Conservation (phyloP, 2,888 invertebrate species). For the Anodontia alba region DNA sequence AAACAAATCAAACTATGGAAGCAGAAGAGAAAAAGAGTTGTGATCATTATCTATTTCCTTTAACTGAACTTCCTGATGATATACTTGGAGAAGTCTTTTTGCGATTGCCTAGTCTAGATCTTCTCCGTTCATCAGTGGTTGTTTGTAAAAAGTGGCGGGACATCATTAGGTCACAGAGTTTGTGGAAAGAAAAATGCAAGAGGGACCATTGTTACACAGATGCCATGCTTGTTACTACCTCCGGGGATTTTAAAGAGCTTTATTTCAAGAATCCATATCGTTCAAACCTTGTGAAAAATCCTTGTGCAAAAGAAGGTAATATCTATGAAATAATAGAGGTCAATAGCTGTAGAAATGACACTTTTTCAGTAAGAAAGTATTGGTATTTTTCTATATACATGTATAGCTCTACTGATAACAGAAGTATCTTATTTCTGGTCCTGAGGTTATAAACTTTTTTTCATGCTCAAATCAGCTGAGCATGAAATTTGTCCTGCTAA, state of each 20-base stretch:
- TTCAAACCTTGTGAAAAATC: slow-evolving; percentile 64
- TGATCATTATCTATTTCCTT: background rate
- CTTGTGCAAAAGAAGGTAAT: slow-evolving; percentile 63
- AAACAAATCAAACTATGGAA: too few relatives aligned
- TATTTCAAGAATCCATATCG: slow-evolving; percentile 66
- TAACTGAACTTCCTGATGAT: slow-evolving; percentile 37
- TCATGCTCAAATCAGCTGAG: too few relatives aligned
- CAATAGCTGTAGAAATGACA: too few relatives aligned
- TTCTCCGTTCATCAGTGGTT: slow-evolving; percentile 43
- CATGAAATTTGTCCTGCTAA: too few relatives aligned
- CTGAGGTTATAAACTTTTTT: too few relatives aligned
- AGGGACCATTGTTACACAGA: slow-evolving; percentile 37
- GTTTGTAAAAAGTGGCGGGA: slow-evolving; percentile 62
- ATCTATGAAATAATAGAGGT: too few relatives aligned
- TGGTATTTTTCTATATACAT: too few relatives aligned
- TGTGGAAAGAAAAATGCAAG: slow-evolving; percentile 68
- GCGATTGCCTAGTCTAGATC: slow-evolving; percentile 49
- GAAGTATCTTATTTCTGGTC: too few relatives aligned
- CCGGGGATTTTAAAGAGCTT: slow-evolving; percentile 53
- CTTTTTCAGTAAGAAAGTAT: too few relatives aligned
- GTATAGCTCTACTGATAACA: too few relatives aligned
- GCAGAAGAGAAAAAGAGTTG: too few relatives aligned
- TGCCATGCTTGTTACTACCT: slow-evolving; percentile 23
- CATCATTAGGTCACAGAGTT: slow-evolving; percentile 42
- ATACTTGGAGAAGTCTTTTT: slow-evolving; percentile 37